phyloP scores from a whole-genome alignment of 2,113 vertebrate species.

The Lota lota region DNA sequence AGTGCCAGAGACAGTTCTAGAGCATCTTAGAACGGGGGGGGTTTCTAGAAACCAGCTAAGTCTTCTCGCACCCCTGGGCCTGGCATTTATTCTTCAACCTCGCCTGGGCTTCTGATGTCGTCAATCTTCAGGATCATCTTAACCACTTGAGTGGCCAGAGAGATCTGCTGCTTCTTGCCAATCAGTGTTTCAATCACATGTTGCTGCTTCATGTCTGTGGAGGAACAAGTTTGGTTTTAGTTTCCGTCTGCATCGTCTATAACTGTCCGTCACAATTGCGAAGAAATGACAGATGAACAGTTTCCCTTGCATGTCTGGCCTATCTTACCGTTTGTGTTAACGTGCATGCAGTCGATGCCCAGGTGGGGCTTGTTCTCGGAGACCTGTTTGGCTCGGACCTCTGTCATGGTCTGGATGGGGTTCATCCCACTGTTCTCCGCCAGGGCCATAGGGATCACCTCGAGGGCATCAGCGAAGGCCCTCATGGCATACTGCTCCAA shows the following conservation, averaged over 20 bases:
- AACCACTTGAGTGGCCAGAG: constrained; percentile 92
- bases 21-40: background rate
- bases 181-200: constrained; percentile 97
- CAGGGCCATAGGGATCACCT: constrained; percentile 94
- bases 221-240: constrained; percentile 1
- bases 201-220: constrained; percentile 93
- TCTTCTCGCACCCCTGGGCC: background rate
- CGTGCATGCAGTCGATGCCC: constrained; percentile 90
- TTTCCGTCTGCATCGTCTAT: background rate
- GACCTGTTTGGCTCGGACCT: constrained; percentile 89
- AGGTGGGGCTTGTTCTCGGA: constrained; percentile 87
- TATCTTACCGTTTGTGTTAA: constrained; percentile 86
- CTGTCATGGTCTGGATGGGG: constrained; percentile 95
- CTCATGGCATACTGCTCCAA: constrained; percentile 98
- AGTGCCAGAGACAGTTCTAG: constrained; percentile 49
- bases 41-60: constrained; percentile 17
- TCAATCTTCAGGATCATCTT: constrained; percentile 99
- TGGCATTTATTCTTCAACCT: constrained; percentile 83
- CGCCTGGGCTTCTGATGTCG: constrained; percentile 90
- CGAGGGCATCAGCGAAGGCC: constrained; percentile 91
- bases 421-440: constrained; percentile 94
- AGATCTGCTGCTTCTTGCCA: constrained; percentile 97
- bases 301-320: background rate
- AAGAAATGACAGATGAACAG: background rate
- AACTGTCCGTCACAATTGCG: background rate